Evolutionary conservation across 1,140 invertebrate species (phyloP).

Genomic region (Scaptodrosophila lebanonensis): DNA sequence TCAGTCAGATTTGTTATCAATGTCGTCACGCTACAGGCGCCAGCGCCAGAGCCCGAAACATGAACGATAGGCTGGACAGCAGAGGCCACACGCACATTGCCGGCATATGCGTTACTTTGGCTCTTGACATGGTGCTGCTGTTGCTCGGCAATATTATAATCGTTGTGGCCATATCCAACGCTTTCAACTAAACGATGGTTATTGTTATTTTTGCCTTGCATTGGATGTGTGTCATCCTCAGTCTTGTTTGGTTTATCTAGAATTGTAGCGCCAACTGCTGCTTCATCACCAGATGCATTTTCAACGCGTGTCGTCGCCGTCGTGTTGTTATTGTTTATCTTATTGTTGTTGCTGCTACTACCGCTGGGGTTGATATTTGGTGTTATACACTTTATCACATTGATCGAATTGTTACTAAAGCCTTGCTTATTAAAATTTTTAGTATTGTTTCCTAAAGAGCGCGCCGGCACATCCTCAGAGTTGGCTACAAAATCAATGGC

Average conservation of each 20-base stretch:
- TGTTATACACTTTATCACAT: conserved; percentile 77
- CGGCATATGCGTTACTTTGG: too few species aligned
- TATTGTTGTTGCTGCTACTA: conserved; percentile 53
- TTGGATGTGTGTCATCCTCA: conserved; percentile 69
- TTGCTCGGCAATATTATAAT: conserved; percentile 41
- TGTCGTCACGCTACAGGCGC: conserved; percentile 55
- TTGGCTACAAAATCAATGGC: conserved; percentile 18
- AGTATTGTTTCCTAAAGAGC: conserved; percentile 52
- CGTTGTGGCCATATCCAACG: too few species aligned
- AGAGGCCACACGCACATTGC: too few species aligned
- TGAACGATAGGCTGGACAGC: conserved; percentile 26
- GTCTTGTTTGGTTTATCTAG: conserved; percentile 74
- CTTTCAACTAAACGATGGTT: conserved; percentile 39
- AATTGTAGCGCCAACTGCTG: conserved; percentile 22
- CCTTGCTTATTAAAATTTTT: conserved; percentile 71
- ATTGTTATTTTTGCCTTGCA: conserved; percentile 38
- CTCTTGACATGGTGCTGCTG: conserved; percentile 70
- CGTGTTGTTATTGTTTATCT: conserved; percentile 32
- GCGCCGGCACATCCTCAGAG: conserved; percentile 20
- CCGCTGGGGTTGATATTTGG: conserved; percentile 71
- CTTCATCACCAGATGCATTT: conserved; percentile 19
- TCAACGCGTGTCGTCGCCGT: conserved; percentile 21
- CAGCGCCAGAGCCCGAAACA: conserved; percentile 44
- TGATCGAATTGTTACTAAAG: conserved; percentile 73
- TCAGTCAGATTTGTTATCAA: conserved; percentile 56